Percentiles rank a stretch among this genome's conserved stretches.
Conservation (phyloP, 2,888 invertebrate genomes). For the Xestia c-nigrum region DNA sequence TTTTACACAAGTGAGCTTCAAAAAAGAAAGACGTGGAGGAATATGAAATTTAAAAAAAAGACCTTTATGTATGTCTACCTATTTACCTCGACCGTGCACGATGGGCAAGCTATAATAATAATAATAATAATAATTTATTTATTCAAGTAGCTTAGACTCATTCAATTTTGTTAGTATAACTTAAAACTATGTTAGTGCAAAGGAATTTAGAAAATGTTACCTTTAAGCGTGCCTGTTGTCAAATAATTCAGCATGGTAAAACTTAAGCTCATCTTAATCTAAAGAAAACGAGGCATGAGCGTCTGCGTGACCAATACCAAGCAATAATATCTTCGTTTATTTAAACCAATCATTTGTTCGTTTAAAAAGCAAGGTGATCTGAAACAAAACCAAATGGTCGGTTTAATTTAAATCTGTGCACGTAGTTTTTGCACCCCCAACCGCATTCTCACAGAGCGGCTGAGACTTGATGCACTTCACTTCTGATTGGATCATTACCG, state of each 20-base stretch:
- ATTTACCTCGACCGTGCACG: background rate
- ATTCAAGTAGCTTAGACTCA: too few relatives aligned
- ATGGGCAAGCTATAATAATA: background rate
- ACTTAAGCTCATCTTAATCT: background rate
- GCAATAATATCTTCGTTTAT: slow-evolving; percentile 40
- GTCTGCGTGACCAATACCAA: background rate
- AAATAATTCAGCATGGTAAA: slow-evolving; percentile 2
- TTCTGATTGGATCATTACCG: slow-evolving; percentile 91
- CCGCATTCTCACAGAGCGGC: slow-evolving; percentile 90
- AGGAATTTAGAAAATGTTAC: background rate
- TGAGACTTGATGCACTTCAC: slow-evolving; percentile 89
- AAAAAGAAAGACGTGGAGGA: background rate
- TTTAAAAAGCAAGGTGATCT: slow-evolving; percentile 74
- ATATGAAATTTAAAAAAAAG: background rate
- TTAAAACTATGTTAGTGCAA: too few relatives aligned
- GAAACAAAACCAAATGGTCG: slow-evolving; percentile 86
- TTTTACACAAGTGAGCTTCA: background rate
- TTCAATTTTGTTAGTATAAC: too few relatives aligned
- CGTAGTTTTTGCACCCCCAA: slow-evolving; percentile 90
- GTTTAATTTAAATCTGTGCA: slow-evolving; percentile 89
- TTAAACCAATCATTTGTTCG: slow-evolving; percentile 61
- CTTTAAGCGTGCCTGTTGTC: background rate
- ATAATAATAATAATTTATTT: too few relatives aligned
- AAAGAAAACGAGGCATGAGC: slow-evolving; percentile 14
- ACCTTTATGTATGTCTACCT: background rate